Evolutionary conservation across 1,140 invertebrate genomes (phyloP), one percentile per base, ranked within the genome.

Genomic region (Drosophila sp.): DNA sequence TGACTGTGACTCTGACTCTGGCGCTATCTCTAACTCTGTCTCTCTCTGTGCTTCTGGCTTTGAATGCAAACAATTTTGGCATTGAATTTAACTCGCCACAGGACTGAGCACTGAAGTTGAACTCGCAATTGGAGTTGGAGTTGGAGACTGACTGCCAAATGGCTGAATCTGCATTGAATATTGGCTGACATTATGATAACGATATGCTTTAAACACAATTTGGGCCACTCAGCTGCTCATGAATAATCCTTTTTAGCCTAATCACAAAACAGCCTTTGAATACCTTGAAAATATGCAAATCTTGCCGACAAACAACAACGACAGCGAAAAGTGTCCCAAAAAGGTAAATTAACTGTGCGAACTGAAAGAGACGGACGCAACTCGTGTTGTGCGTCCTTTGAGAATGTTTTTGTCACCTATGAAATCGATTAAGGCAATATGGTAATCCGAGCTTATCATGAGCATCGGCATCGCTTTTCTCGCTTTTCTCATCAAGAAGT

Each of bases 401-500:
- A 59, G 69, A 72, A 62, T 79, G 80, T 63, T 89, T 84, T 87
- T 89, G 82, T 87, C 82, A 87, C 82, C 82, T 87, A 82, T 86
- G 72, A 72, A 89, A 87, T 87, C 82, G 82, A 87, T 87, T 89
- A 82, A 67, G 76, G 34, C n/a, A 6, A 56, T 64, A 71, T 71
- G 67, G 50, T 51, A 71, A 71, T 56, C 32, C 34, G 9, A n/a
- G 51, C 27, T 45, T 16, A 36, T 9, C 27, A 38, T 36, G 11
- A 32, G 13, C 34, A 9, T 21, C 29, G 43, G 13, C 34, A 9
- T 21, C 29, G 43, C 40, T 4, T 6, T 8, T 2, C 14, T 9
- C 40, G 36, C 56, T 50, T 50, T 38, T 34, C 43, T 62, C 45
- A 38, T 25, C 58, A 59, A 46, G 18, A 46, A 46, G 41, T 67